Base-by-base conservation (phyloP, 2,113 vertebrate species). In the Mobula hypostoma region DNA sequence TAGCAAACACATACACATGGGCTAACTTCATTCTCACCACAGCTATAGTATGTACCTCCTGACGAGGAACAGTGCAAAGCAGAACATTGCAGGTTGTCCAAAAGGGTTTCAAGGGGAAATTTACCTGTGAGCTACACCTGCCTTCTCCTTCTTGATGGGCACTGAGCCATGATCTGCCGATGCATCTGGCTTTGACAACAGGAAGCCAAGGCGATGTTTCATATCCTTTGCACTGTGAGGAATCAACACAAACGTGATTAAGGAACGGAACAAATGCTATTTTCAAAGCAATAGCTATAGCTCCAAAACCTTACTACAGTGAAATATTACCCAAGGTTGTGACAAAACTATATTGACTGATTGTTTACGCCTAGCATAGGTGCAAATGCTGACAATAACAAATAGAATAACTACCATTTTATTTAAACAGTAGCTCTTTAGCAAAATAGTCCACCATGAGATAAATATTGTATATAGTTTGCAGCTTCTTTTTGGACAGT, bases 141-240 rank as follows among this genome's bases (percentile, higher is more conserved):
- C 74, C 96, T 97, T 98, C 94, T 98, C 97, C 94, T 96, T 97
- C 95, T 95, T 98, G 97, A 95, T 61, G 58, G 96, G 97, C 5
- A 94, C 95, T 94, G 95, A 95, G 95, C 96, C 96, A 7, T 97
- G 97, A 94, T 98, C 97, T 12, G 96, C 96, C 7, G 94, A 40
- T 61, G 97, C 97, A 2, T 98, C 98, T 5, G 98, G 96, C 95
- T 98, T 99, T 95, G 98, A 98, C 85, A 99, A 97, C 90, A 99
- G 95, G 94, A 98, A 97, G 56, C 97, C 98, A 29, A 99, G 97
- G 80, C 98, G 98, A 95, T 98, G 98, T 94, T 99, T 99, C 97
- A 99, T 99, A 94, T 98, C 98, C 96, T 99, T 99, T 94, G 98
- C 98, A 79, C 98, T 99, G 96, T 27, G 21, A 82, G 94, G 80